Evolutionary conservation across 2,888 invertebrate species (phyloP).

Genomic region (Brachyptera risi): DNA sequence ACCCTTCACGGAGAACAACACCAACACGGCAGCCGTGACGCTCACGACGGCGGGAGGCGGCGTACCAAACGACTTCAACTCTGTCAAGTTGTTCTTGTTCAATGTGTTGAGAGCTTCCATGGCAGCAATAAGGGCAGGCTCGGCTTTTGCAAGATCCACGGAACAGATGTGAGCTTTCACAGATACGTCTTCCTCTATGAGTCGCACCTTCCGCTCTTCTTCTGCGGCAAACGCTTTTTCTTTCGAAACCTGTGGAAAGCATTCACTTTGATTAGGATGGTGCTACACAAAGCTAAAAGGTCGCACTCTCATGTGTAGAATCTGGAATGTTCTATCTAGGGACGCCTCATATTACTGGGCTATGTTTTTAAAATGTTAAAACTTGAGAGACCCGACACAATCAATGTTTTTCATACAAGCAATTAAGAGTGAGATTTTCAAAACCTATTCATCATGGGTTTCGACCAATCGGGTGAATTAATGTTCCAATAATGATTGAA

Average conservation of each 20-base stretch:
- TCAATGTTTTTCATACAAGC: too few relatives aligned
- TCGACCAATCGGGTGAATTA: too few relatives aligned
- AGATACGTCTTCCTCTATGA: constrained; percentile 83
- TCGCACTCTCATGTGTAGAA: too few relatives aligned
- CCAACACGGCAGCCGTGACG: constrained; percentile 82
- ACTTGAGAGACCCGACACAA: too few relatives aligned
- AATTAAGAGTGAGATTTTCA: too few relatives aligned
- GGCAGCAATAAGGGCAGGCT: constrained; percentile 85
- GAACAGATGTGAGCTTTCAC: constrained; percentile 82
- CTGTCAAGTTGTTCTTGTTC: constrained; percentile 90
- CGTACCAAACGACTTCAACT: constrained; percentile 88
- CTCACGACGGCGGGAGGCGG: constrained; percentile 86
- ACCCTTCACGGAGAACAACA: constrained; percentile 75
- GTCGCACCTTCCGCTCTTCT: constrained; percentile 86
- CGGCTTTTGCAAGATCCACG: constrained; percentile 84
- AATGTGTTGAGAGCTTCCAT: constrained; percentile 87
- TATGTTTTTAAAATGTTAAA: too few relatives aligned
- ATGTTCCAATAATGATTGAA: too few relatives aligned
- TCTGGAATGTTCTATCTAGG: too few relatives aligned
- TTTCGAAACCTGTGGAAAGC: constrained; percentile 28
- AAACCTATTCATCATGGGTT: too few relatives aligned
- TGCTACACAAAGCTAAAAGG: too few relatives aligned
- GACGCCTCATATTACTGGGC: too few relatives aligned
- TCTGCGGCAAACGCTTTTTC: constrained; percentile 53
- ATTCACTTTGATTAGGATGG: too few relatives aligned